Percentiles rank a stretch among this genome's conserved stretches.
Conservation (phyloP, 2,888 invertebrate genomes). For the Macroteleia sp. region DNA sequence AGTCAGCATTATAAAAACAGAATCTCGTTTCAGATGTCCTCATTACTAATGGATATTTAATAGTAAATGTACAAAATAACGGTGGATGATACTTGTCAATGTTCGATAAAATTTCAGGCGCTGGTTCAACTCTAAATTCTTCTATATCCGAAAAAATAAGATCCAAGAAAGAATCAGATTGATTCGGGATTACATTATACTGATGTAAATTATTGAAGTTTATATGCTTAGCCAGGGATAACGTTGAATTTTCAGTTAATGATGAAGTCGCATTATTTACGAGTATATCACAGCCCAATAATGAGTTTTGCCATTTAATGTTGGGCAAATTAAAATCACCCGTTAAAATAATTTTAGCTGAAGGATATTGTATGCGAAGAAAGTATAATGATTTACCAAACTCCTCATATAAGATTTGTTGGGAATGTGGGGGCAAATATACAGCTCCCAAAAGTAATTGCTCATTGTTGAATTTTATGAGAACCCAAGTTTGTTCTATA, state of each 20-base stretch:
- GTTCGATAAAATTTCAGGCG: background rate
- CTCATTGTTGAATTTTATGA: no score
- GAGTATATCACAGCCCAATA: background rate
- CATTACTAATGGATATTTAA: no score
- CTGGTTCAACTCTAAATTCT: background rate
- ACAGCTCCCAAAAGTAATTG: background rate
- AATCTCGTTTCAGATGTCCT: no score
- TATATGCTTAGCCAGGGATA: background rate
- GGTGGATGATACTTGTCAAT: background rate
- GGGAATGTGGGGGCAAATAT: background rate
- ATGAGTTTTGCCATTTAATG: slow-evolving; percentile 4
- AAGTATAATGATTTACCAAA: background rate
- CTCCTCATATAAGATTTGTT: background rate
- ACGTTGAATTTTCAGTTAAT: background rate
- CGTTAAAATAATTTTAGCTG: background rate
- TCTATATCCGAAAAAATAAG: background rate
- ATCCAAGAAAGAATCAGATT: background rate
- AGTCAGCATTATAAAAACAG: background rate
- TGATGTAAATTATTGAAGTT: background rate
- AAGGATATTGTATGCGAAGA: background rate
- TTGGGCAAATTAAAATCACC: no score
- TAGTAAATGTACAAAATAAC: no score
- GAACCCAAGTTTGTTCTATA: no score
- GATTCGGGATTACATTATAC: background rate
- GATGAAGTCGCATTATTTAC: background rate